Evolutionary conservation across 2,888 invertebrate genomes (phyloP).

Genomic region (Synanthedon formicaeformis): DNA sequence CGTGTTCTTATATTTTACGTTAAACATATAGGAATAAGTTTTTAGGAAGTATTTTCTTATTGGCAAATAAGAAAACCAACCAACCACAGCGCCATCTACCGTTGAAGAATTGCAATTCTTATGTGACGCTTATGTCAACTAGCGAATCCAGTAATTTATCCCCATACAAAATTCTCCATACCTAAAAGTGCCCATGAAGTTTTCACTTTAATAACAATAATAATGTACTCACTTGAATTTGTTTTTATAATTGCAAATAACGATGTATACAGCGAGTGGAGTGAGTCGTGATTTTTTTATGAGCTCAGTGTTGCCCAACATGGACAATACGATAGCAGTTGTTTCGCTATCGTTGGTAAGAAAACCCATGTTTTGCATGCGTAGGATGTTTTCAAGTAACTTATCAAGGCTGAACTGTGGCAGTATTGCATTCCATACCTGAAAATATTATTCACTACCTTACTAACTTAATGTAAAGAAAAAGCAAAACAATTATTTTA

Average conservation of each 20-base stretch:
- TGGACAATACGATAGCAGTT: slow-evolving; percentile 61
- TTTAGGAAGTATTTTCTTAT: too few relatives aligned
- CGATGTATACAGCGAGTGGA: slow-evolving; percentile 68
- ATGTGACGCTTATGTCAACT: too few relatives aligned
- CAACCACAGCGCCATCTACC: too few relatives aligned
- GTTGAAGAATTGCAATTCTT: too few relatives aligned
- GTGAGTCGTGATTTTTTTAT: slow-evolving; percentile 50
- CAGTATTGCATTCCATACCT: slow-evolving; percentile 75
- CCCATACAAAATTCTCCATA: too few relatives aligned
- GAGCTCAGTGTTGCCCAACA: slow-evolving; percentile 58
- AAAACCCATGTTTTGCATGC: slow-evolving; percentile 74
- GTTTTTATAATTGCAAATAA: slow-evolving; percentile 72
- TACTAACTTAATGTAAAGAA: background rate
- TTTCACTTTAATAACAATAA: too few relatives aligned
- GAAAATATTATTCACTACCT: slow-evolving; percentile 1
- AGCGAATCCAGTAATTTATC: too few relatives aligned
- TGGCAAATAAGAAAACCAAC: too few relatives aligned
- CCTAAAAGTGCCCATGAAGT: too few relatives aligned
- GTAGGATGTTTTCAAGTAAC: slow-evolving; percentile 67
- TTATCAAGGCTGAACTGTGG: slow-evolving; percentile 63
- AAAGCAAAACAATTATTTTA: too few relatives aligned
- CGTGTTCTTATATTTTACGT: too few relatives aligned
- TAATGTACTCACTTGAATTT: slow-evolving; percentile 66
- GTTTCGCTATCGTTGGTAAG: slow-evolving; percentile 62
- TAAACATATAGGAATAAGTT: too few relatives aligned